Conservation (phyloP, 2,888 invertebrate genomes). For the Steromphala cineraria region DNA sequence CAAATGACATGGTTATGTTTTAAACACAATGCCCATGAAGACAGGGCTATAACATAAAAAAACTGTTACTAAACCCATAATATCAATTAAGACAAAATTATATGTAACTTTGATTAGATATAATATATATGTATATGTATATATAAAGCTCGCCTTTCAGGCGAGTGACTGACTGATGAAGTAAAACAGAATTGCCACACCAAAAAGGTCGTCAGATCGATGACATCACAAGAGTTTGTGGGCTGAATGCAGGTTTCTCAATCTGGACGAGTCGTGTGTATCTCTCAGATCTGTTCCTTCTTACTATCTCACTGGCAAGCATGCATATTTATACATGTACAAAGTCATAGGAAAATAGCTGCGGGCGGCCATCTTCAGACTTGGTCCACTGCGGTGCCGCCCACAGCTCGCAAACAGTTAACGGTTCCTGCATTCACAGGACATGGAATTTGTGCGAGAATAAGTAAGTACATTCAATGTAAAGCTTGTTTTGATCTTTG, state of each 20-base stretch:
- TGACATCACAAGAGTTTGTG: too few species aligned
- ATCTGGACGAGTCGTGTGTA: too few species aligned
- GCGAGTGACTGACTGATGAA: not conserved
- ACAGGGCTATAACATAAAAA: slow-evolving; percentile 6
- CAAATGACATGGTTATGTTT: not conserved
- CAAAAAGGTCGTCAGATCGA: too few species aligned
- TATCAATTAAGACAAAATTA: slow-evolving; percentile 12
- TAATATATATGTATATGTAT: not conserved
- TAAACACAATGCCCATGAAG: slow-evolving; percentile 6
- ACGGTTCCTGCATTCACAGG: not conserved
- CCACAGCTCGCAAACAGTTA: not conserved
- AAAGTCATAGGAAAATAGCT: slow-evolving; percentile 4
- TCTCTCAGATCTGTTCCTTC: not conserved
- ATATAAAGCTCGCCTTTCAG: not conserved
- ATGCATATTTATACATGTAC: slow-evolving; percentile 19
- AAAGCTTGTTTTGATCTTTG: slow-evolving; percentile 15
- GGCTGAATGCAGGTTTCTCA: too few species aligned
- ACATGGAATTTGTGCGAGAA: slow-evolving; percentile 7
- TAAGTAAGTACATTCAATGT: not conserved
- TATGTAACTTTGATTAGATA: slow-evolving; percentile 18
- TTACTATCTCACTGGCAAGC: slow-evolving; percentile 1
- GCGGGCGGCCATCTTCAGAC: too few species aligned
- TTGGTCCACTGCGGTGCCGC: too few species aligned
- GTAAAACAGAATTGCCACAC: too few species aligned
- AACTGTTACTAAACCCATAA: slow-evolving; percentile 18